phyloP scores from a whole-genome alignment of 2,113 vertebrate genomes.

The Leptobrachium ailaonicum region DNA sequence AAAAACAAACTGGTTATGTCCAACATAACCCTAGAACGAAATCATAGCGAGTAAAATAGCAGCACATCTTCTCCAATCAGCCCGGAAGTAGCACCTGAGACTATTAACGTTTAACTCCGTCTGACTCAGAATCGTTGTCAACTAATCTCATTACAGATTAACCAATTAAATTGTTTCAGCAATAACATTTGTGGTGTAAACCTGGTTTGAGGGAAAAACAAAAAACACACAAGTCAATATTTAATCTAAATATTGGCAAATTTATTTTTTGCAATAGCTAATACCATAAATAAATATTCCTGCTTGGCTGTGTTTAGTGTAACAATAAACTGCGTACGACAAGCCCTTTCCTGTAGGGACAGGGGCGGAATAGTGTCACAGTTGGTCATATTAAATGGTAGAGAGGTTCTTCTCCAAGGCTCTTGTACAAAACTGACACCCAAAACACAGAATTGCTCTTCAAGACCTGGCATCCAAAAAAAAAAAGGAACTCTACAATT shows the following conservation, averaged over 20 bases:
- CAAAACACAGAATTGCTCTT: slow-evolving; percentile 13
- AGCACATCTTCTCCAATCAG: no score
- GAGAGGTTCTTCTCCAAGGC: not conserved
- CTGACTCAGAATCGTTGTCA: no score
- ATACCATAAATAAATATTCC: slow-evolving; percentile 63
- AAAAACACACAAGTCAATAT: not conserved
- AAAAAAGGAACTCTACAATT: slow-evolving; percentile 6
- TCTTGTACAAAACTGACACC: not conserved
- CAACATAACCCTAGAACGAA: no score
- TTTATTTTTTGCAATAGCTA: slow-evolving; percentile 38
- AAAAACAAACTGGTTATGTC: no score
- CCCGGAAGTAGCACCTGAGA: no score
- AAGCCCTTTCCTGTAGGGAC: slow-evolving; percentile 52
- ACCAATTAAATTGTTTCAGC: no score
- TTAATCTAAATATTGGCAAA: slow-evolving; percentile 31
- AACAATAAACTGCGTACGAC: slow-evolving; percentile 60
- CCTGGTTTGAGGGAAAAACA: not conserved
- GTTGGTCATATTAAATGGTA: slow-evolving; percentile 15
- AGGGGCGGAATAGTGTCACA: not conserved
- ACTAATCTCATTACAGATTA: no score
- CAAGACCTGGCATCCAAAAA: not conserved
- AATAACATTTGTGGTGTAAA: no score
- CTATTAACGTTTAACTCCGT: no score
- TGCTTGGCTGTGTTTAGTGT: slow-evolving; percentile 56
- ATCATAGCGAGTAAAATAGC: no score